Evolutionary conservation across 1,140 invertebrate species (phyloP).

Genomic region (Coenobita brevimanus): DNA sequence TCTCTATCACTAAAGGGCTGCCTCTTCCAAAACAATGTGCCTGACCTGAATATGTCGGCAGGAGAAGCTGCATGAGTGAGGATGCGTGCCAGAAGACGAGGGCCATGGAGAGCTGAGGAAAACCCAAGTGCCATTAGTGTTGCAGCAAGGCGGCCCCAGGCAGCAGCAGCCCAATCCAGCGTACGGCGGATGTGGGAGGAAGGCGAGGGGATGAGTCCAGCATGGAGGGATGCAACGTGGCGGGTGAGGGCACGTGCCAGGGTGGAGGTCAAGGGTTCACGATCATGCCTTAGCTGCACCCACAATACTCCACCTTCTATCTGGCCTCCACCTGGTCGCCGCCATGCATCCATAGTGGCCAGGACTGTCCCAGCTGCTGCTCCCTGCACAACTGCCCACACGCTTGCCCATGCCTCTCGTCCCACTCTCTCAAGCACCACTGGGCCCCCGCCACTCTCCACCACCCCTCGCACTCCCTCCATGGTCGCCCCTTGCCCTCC

Average conservation of each 20-base stretch:
- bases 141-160: slow-evolving; percentile 49
- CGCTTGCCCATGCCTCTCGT: slow-evolving; percentile 48
- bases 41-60: slow-evolving; percentile 48
- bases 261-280: slow-evolving; percentile 39
- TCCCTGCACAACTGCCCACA: slow-evolving; percentile 49
- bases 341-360: slow-evolving; percentile 57
- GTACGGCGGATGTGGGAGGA: slow-evolving; percentile 28
- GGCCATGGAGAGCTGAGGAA: slow-evolving; percentile 56
- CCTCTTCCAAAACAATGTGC: no score
- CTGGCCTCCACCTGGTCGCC: slow-evolving; percentile 57
- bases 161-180: slow-evolving; percentile 46
- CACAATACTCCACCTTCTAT: slow-evolving; percentile 58
- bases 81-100: slow-evolving; percentile 41
- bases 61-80: slow-evolving; percentile 36
- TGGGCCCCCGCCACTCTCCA: slow-evolving; percentile 48
- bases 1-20: no score
- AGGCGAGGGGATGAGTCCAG: slow-evolving; percentile 48
- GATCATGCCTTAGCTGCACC: slow-evolving; percentile 58
- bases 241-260: slow-evolving; percentile 33
- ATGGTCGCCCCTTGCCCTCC: slow-evolving; percentile 14
- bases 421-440: slow-evolving; percentile 47
- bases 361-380: slow-evolving; percentile 33
- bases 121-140: slow-evolving; percentile 59
- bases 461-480: slow-evolving; percentile 42
- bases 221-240: slow-evolving; percentile 38